Evolutionary conservation across 2,888 invertebrate genomes (phyloP).

Genomic region (Agrenia bidenticulata): DNA sequence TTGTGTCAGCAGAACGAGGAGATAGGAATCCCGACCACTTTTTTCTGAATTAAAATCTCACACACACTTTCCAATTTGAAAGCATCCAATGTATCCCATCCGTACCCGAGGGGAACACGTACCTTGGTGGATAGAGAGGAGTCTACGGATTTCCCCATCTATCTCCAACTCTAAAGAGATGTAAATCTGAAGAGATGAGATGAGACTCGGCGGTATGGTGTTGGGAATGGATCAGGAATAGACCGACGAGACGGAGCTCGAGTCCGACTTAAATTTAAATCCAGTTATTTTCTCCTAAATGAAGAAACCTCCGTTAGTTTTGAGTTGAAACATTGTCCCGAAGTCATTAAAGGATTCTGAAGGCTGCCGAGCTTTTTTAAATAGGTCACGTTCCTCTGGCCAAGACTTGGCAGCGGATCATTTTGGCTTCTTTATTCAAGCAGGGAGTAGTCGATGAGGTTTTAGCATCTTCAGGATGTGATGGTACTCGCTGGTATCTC

Average conservation of each 20-base stretch:
- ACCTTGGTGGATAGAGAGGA: too few relatives aligned
- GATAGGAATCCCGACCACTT: constrained; percentile 2
- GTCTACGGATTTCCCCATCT: too few relatives aligned
- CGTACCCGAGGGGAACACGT: too few relatives aligned
- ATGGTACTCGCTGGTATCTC: too few relatives aligned
- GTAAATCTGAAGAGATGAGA: too few relatives aligned
- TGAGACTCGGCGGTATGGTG: too few relatives aligned
- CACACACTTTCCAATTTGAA: neutral
- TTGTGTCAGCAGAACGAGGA: constrained; percentile 1
- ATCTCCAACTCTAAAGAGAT: too few relatives aligned
- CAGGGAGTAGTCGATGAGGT: neutral
- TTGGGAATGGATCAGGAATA: constrained; percentile 13
- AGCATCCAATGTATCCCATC: too few relatives aligned
- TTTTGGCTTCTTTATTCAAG: constrained; percentile 23
- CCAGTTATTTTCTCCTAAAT: too few relatives aligned
- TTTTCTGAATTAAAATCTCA: constrained; percentile 9
- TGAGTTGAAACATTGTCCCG: constrained; percentile 11
- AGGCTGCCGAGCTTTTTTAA: constrained; percentile 22
- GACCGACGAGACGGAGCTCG: constrained; percentile 17
- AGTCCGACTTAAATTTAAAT: too few relatives aligned
- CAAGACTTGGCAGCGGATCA: constrained; percentile 37
- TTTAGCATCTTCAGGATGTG: neutral
- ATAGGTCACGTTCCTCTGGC: constrained; percentile 40
- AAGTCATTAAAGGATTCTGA: constrained; percentile 30
- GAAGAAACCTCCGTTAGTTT: too few relatives aligned